Evolutionary conservation across 1,140 invertebrate species (phyloP).

Genomic region (Anoplophora glabripennis): DNA sequence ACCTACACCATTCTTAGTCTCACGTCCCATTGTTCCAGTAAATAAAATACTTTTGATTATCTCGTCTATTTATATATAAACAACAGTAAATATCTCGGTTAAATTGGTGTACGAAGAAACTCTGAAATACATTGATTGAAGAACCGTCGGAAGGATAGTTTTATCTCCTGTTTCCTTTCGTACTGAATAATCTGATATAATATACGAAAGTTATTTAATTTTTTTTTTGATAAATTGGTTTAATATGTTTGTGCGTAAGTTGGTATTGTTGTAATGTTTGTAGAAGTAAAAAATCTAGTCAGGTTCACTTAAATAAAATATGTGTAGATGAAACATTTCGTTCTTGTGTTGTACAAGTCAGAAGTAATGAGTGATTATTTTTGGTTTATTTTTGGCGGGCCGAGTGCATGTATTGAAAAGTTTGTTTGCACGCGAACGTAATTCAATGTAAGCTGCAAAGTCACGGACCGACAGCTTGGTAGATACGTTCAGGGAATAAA

Average conservation of each 20-base stretch:
- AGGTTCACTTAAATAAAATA: background rate
- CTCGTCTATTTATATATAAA: background rate
- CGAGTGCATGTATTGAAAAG: constrained; percentile 17
- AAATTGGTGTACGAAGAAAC: too few relatives aligned
- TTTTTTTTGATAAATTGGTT: too few relatives aligned
- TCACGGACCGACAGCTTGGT: constrained; percentile 43
- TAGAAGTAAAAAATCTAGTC: too few relatives aligned
- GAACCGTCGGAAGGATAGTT: too few relatives aligned
- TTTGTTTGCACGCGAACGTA: constrained; percentile 25
- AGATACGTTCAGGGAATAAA: constrained; percentile 49
- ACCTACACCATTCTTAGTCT: background rate
- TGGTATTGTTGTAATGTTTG: too few relatives aligned
- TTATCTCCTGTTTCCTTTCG: too few relatives aligned
- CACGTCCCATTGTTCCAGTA: background rate
- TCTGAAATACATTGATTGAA: too few relatives aligned
- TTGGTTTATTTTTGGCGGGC: background rate
- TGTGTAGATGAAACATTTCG: background rate
- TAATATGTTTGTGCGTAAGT: too few relatives aligned
- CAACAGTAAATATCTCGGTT: too few relatives aligned
- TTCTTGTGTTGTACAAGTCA: background rate
- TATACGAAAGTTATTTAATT: too few relatives aligned
- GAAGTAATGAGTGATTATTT: background rate
- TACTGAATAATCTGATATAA: too few relatives aligned
- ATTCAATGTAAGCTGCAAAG: constrained; percentile 26
- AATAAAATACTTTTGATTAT: background rate